Base-by-base conservation (phyloP, 2,113 vertebrate genomes). In the Erpornis zantholeuca region DNA sequence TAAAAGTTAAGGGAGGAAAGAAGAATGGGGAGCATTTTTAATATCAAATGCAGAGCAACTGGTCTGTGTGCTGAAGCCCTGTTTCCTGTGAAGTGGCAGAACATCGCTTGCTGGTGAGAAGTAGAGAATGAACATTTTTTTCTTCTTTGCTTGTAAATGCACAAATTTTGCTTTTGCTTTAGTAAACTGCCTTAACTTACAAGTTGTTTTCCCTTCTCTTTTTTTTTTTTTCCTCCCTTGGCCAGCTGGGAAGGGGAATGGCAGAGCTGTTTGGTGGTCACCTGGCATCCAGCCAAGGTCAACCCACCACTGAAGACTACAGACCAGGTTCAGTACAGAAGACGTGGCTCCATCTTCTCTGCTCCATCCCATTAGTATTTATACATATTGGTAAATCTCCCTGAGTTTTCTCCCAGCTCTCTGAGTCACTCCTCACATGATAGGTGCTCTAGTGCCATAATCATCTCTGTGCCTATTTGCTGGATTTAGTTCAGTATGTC, bases 61-160 rank as follows among this genome's bases (percentile, higher is more conserved):
- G 9, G 6, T 29, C 15, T 0, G 0, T n/a, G 10, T 20, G 42
- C 35, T n/a, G 50, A 20, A 40, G 10, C 4, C 14, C 29, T 29
- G 7, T 24, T 57, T 75, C 16, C 52, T n/a, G 29, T 20, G 10
- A 57, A 35, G 24, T 29, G 8, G 10, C 24, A 56, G 52, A 73
- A 12, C 15, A 65, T 4, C 0, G 0, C 19, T 56, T 57, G 35
- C 6, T 57, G 2, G 5, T 35, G 15, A 16, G 16, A 75, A 35
- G 8, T 8, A 57, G 31, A 59, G 16, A 59, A 35, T 21, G 40
- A 49, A 9, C 2, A 16, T 44, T 75, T 81, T n/a, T 56, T 13
- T 16, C 17, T 8, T 50, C 21, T 57, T 50, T 42, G 42, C 16
- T 76, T 35, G 8, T 35, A 42, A 57, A 42, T 50, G 61, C 25